These are phyloP conservation scores for Fopius arisanus DNA, from an alignment of 1,140 invertebrate genomes.

Conservation along the genomic window DNA sequence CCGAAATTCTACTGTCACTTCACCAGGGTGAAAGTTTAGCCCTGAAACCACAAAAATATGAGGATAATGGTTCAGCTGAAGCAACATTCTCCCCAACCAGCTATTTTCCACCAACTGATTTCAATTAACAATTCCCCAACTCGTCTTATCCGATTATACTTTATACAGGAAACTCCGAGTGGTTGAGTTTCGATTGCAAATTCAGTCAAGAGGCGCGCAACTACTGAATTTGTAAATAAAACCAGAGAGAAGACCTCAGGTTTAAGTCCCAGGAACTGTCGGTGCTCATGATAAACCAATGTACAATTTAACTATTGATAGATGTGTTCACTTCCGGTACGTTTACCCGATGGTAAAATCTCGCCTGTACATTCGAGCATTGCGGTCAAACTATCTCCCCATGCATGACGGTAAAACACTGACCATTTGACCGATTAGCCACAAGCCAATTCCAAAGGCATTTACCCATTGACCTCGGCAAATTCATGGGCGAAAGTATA, in stretches of 20 bases:
- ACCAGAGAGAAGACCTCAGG: background rate
- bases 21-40: no score
- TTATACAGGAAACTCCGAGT: background rate
- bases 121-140: background rate
- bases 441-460: conserved; percentile 7
- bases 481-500: conserved; percentile 22
- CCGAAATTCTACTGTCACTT: no score
- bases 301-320: background rate
- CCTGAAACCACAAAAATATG: no score
- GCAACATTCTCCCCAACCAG: background rate
- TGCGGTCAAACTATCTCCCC: background rate
- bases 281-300: background rate
- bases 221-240: conserved; percentile 7
- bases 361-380: background rate
- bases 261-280: background rate
- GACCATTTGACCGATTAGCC: background rate
- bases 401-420: background rate
- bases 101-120: conserved; percentile 6
- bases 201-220: background rate
- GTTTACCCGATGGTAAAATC: background rate
- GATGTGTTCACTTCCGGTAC: background rate
- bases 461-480: conserved; percentile 2
- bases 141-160: conserved; percentile 4
- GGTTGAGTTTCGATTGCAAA: conserved; percentile 2
- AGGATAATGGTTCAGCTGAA: background rate